Base-by-base conservation (phyloP, 1,140 invertebrate genomes). In the Polypedilum vanderplanki region DNA sequence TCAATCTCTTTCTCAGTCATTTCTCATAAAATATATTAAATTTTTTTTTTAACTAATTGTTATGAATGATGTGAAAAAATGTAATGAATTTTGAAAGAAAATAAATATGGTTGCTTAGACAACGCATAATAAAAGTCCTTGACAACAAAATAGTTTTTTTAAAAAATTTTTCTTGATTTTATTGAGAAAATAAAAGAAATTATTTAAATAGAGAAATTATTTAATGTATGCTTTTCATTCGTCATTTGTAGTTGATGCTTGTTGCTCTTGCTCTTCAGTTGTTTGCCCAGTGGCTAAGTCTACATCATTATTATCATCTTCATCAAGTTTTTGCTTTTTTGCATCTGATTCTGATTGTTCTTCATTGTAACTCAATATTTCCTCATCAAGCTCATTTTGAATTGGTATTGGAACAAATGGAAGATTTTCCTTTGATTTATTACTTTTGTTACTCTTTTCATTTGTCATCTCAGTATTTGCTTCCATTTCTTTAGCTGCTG, bases 321-420 rank as follows among this genome's bases (percentile, higher is more conserved):
- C 65, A 20, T 70, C 17, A 70, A 70, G 3, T 10, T 70, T 70
- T 70, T 70, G 65, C 18, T 20, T 70, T 18, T 70, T 70, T 18
- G n/a, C 65, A 18, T 4, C 7, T 70, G 65, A 18, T 18, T 18
- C 65, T 70, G n/a, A 17, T 7, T 18, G 17, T 9, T 70, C 65
- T n/a, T 18, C 65, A 20, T n/a, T 3, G 8, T 20, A 70, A 70
- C 10, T n/a, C 20, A 70, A 18, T 18, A 70, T 76, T 75, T 77
- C 76, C n/a, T 79, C 79, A 20, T 79, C 75, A 12, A 84, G 79
- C 75, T 83, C 82, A 75, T 84, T 84, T 3, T 80, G 74, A 64
- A 83, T 84, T 12, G 79, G 88, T 33, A 85, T 84, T 1, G 86
- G 84, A 76, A 88, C 83, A 76, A 84, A 83, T 73, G 79, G 73